These are phyloP conservation scores for Mormyrops attenuatus DNA, from an alignment of 2,797 vertebrate genomes.

Conservation along the genomic window DNA sequence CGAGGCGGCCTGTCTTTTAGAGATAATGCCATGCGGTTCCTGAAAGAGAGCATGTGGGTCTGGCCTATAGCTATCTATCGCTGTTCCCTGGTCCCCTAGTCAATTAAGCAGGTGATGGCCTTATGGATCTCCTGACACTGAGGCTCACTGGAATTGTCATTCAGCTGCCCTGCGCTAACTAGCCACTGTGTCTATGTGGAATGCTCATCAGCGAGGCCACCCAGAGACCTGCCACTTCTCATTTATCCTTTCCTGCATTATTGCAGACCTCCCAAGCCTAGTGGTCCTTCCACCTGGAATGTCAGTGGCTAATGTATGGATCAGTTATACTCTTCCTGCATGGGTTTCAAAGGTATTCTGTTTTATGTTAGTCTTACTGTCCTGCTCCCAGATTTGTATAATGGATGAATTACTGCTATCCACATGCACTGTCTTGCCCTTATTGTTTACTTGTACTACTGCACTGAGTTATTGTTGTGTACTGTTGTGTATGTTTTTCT, in stretches of 20 bases:
- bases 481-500: background rate
- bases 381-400: background rate
- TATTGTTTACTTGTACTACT: background rate
- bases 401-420: background rate
- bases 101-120: background rate
- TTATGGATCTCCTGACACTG: background rate
- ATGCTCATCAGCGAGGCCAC: background rate
- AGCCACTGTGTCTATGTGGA: background rate
- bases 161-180: background rate
- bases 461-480: background rate
- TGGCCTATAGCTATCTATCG: background rate
- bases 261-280: background rate
- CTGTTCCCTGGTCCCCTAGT: background rate
- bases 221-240: background rate
- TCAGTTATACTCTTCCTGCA: background rate
- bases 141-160: background rate
- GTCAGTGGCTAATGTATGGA: background rate
- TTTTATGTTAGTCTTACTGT: background rate
- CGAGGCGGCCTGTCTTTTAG: background rate
- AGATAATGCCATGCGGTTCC: background rate
- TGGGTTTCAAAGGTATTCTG: background rate
- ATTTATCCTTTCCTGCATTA: background rate
- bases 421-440: background rate
- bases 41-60: background rate
- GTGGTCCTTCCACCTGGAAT: background rate